phyloP scores from a whole-genome alignment of 2,113 vertebrate genomes.

The Empidonax alnorum region DNA sequence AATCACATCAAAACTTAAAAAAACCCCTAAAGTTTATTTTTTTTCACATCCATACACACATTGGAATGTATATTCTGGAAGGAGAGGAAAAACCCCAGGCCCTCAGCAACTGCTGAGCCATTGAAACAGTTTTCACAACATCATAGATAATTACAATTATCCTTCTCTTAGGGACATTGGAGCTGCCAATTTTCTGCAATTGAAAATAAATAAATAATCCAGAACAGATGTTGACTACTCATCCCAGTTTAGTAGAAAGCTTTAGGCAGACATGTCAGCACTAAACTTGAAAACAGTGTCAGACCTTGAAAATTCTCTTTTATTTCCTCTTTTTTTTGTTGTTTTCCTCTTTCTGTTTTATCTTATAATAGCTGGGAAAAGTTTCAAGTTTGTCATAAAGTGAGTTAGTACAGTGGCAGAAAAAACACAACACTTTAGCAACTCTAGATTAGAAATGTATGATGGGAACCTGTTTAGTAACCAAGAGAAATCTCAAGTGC shows the following conservation, averaged over 20 bases:
- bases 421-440: background rate
- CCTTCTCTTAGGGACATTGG: constrained; percentile 63
- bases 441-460: background rate
- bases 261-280: constrained; percentile 49
- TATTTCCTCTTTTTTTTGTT: background rate
- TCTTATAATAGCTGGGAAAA: background rate
- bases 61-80: background rate
- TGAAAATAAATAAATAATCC: constrained; percentile 67
- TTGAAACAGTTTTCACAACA: constrained; percentile 63
- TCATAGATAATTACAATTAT: constrained; percentile 74
- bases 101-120: constrained; percentile 29
- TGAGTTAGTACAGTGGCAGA: background rate
- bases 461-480: background rate
- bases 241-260: constrained; percentile 32
- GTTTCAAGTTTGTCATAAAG: background rate
- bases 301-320: constrained; percentile 6
- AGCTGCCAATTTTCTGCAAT: constrained; percentile 64
- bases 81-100: background rate
- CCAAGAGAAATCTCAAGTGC: background rate
- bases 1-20: background rate
- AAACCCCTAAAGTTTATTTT: background rate
- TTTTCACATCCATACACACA: background rate
- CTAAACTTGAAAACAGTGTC: constrained; percentile 5
- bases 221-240: constrained; percentile 67
- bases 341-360: background rate